A percentile compares a stretch with the other conserved stretches of the same genome.
Evolutionary conservation across 2,888 invertebrate genomes (phyloP).

Genomic region (Diaperis boleti): DNA sequence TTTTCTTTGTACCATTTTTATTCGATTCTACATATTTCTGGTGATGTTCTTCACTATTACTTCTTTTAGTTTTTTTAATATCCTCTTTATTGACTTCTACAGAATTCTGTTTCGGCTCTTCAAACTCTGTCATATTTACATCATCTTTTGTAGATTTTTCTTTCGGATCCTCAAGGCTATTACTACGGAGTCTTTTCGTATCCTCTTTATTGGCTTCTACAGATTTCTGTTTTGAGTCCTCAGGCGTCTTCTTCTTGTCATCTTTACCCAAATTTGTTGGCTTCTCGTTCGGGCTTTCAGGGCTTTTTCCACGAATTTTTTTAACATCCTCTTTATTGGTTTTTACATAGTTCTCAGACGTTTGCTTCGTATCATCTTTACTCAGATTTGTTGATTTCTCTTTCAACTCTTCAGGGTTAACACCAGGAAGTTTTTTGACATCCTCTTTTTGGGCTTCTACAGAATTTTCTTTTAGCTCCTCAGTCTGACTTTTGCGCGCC

Average conservation of each 20-base stretch:
- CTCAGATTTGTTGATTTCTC: neutral
- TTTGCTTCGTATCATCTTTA: neutral
- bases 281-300: neutral
- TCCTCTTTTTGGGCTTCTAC: neutral
- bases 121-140: no score
- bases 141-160: no score
- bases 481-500: no score
- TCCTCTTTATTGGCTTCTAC: neutral
- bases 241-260: no score
- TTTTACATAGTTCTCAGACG: no score
- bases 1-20: neutral
- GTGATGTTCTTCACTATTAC: neutral
- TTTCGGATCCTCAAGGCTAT: neutral
- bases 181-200: neutral
- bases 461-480: no score
- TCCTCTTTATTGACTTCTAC: neutral
- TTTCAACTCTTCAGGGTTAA: neutral
- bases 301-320: neutral
- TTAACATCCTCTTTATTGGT: neutral
- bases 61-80: constrained; percentile 3
- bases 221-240: no score
- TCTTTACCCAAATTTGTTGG: no score
- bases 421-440: neutral
- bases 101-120: neutral
- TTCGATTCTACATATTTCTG: neutral